phyloP scores from a whole-genome alignment of 2,797 vertebrate species.

The Danio aesculapii region DNA sequence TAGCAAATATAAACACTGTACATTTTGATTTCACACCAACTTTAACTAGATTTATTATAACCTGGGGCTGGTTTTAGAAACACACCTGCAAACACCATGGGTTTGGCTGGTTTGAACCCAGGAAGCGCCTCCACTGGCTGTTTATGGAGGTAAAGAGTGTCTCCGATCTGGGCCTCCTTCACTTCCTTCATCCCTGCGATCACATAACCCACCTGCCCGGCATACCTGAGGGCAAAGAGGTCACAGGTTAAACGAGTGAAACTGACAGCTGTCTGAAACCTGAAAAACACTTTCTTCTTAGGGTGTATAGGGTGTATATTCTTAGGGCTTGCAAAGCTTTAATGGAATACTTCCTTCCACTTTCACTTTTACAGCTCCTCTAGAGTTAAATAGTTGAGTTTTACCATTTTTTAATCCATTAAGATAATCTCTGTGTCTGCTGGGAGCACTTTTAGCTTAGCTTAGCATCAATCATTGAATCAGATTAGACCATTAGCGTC shows the following conservation, averaged over 20 bases:
- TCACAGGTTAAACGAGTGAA: constrained; percentile 6
- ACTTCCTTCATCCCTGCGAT: constrained; percentile 97
- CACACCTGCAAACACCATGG: constrained; percentile 98
- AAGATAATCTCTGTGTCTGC: no score
- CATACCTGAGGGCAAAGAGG: constrained; percentile 79
- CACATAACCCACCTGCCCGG: constrained; percentile 96
- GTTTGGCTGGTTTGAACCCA: constrained; percentile 94
- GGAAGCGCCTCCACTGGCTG: constrained; percentile 90
- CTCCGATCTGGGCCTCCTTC: constrained; percentile 97
- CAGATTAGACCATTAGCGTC: no score
- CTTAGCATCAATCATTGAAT: no score
- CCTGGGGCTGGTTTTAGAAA: neutral
- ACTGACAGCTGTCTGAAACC: neutral
- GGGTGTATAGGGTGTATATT: no score
- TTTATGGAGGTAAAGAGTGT: constrained; percentile 89
- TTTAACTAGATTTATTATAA: neutral
- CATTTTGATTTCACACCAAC: no score
- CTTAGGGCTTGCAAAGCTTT: no score
- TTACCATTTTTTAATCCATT: no score
- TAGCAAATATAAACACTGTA: neutral
- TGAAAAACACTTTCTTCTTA: neutral
- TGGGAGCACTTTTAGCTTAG: no score
- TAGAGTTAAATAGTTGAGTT: no score
- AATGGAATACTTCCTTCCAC: no score
- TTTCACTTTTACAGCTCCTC: no score